These are phyloP conservation scores for Condylostylus longicornis DNA, from an alignment of 1,140 invertebrate species.

Conservation along the genomic window DNA sequence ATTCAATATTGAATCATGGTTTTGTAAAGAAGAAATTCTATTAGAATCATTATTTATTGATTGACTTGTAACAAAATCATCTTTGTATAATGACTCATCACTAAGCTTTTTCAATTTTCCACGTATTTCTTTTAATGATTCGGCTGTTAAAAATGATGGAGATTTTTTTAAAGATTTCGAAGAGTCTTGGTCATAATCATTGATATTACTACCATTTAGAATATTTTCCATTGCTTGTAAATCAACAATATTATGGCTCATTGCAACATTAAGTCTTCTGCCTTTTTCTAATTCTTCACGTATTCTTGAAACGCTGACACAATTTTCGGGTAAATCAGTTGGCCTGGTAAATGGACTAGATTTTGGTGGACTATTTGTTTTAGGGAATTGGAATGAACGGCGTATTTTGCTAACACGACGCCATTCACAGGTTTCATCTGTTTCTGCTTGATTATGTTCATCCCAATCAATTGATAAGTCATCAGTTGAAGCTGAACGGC, in stretches of 20 bases:
- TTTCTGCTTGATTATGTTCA: slow-evolving; percentile 10
- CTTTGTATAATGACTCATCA: slow-evolving; percentile 28
- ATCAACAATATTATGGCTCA: slow-evolving; percentile 35
- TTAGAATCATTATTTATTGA: slow-evolving; percentile 9
- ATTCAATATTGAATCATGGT: slow-evolving; percentile 33
- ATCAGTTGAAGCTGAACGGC: slow-evolving; percentile 29
- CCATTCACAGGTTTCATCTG: slow-evolving; percentile 35
- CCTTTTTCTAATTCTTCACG: slow-evolving; percentile 37
- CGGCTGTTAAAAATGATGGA: slow-evolving; percentile 39
- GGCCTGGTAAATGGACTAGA: slow-evolving; percentile 20
- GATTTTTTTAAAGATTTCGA: slow-evolving; percentile 15
- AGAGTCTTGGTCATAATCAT: slow-evolving; percentile 11
- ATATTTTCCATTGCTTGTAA: slow-evolving; percentile 34
- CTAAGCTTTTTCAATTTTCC: slow-evolving; percentile 36
- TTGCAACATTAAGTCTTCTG: slow-evolving; percentile 33
- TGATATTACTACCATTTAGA: slow-evolving; percentile 28
- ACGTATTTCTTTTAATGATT: slow-evolving; percentile 40
- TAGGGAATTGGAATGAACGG: slow-evolving; percentile 45
- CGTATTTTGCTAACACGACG: slow-evolving; percentile 39
- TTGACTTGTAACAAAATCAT: slow-evolving; percentile 20
- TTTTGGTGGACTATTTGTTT: slow-evolving; percentile 27
- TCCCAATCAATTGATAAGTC: slow-evolving; percentile 24
- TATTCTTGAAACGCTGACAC: slow-evolving; percentile 35
- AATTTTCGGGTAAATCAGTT: slow-evolving; percentile 37
- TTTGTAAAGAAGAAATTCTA: slow-evolving; percentile 28